Base-by-base conservation (phyloP, 2,888 invertebrate genomes). In the Drosophila tripunctata region DNA sequence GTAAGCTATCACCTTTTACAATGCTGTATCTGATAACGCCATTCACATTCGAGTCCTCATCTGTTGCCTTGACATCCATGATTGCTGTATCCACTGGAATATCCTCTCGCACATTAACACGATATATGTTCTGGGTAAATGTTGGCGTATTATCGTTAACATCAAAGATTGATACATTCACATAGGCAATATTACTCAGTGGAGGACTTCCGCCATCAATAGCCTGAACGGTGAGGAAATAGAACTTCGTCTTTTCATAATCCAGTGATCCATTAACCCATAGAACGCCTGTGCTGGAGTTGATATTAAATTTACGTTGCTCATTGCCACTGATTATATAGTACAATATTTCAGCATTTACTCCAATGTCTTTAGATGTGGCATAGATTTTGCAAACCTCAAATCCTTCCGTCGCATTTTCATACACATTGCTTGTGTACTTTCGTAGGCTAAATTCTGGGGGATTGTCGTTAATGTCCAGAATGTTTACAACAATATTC, bases 401-500 rank as follows among this genome's bases (percentile, higher is more conserved):
- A 0, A 96, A 94, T 57, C 96, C 96, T 51, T 96, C 92, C 2
- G 95, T 93, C 76, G 95, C 94, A 62, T 95, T 94, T 92, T 98
- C 98, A 1, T 95, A 93, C 22, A 97, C 94, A 36, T 93, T 92
- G 15, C 96, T 95, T 77, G 93, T 94, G 91, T 98, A 98, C 73
- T 94, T 94, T 80, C 95, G 95, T 62, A 94, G 94, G 66, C 95
- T 95, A 91, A 99, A 99, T 92, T 97, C 97, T 7, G 99, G 99
- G 21, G 98, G 97, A 92, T 98, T 98, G 92, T 99, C 98, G 89
- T 96, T 98, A 69, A 98, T 96, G 91, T 98, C 98, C 89, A 96
- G 95, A 14, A 98, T 96, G 88, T 96, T 95, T 40, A 98, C 95
- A 27, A 95, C 93, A 67, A 97, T 92, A 63, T 93, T 93, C 21